Evolutionary conservation across 53 echinoderm and acorn worm genomes (phyloP).

Genomic region (Crossaster papposus): DNA sequence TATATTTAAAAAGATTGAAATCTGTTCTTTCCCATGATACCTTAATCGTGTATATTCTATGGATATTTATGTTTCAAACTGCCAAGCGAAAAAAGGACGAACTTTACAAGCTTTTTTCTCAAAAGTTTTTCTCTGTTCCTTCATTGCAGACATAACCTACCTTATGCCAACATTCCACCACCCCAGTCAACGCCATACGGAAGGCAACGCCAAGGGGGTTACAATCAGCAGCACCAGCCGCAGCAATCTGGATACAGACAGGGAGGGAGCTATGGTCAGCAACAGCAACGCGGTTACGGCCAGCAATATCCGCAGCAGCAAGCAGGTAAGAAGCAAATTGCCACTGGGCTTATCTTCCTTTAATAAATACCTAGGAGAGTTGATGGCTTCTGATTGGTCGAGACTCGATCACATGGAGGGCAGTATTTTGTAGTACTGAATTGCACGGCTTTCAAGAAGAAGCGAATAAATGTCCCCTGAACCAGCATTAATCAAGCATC

Average conservation of each 20-base stretch:
- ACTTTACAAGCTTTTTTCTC: neutral
- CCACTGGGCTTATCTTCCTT: neutral
- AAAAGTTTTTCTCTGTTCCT: neutral
- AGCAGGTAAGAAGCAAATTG: conserved; percentile 15
- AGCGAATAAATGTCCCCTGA: too few species aligned
- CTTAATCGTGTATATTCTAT: too few species aligned
- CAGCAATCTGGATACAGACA: conserved; percentile 23
- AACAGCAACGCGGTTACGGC: conserved; percentile 14
- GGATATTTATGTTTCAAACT: too few species aligned
- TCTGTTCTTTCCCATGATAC: too few species aligned
- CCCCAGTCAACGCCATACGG: neutral
- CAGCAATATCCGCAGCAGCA: conserved; percentile 10
- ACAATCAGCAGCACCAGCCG: conserved; percentile 13
- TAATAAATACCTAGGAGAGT: too few species aligned
- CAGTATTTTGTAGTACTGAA: too few species aligned
- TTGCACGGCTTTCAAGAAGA: too few species aligned
- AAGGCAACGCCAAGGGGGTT: conserved; percentile 29
- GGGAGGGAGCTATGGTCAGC: conserved; percentile 30
- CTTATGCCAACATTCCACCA: conserved; percentile 40
- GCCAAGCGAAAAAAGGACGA: too few species aligned
- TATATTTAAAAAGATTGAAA: too few species aligned
- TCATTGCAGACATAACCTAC: conserved; percentile 32
- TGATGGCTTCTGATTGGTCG: too few species aligned
- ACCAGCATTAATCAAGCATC: too few species aligned
- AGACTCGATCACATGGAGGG: too few species aligned